Base-by-base conservation (phyloP, 2,888 invertebrate genomes). In the Frankliniella fusca region DNA sequence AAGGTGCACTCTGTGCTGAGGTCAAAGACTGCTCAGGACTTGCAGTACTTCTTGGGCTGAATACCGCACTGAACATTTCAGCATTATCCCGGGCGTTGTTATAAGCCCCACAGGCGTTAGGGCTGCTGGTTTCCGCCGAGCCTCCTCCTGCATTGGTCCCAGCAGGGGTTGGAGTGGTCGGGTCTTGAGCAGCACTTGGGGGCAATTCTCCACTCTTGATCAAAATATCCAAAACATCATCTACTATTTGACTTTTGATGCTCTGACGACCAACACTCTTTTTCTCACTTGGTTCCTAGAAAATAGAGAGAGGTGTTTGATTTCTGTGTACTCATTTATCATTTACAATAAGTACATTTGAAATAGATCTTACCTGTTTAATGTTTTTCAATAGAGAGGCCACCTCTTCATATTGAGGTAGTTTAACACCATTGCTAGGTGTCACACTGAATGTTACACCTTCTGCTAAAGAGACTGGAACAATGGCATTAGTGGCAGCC, bases 201-300 rank as follows among this genome's bases (percentile, higher is more conserved):
- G 97, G 96, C 83, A 97, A 88, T 87, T 97, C 97, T 18, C 97
- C 97, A 87, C 96, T 96, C 87, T 97, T 94, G 80, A 97, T 97
- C 20, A 98, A 91, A 85, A 98, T 97, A 87, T 98, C 97, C 82
- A 98, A 89, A 0, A 98, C 97, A 88, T 98, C 97, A 87, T 96
- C 96, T 86, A 97, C 94, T 82, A 94, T 94, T 87, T 95, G 94
- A 86, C 94, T 94, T 87, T 93, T 93, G 49, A 91, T 87, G 87
- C 27, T 76, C 9, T 76, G 87, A 48, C 70, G 70, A 27, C 27
- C 70, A 76, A 27, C 23, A 27, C 84, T 27, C 12, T 81, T 84
- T 83, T 81, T 82, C 18, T 80, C 49, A 28, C n/a, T 27, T 81
- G 81, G 49, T 80, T 82, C 82, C 70, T 81, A 76, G 20, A 11